phyloP scores from a whole-genome alignment of 1,140 invertebrate species.

The Trinorchestia longiramus region DNA sequence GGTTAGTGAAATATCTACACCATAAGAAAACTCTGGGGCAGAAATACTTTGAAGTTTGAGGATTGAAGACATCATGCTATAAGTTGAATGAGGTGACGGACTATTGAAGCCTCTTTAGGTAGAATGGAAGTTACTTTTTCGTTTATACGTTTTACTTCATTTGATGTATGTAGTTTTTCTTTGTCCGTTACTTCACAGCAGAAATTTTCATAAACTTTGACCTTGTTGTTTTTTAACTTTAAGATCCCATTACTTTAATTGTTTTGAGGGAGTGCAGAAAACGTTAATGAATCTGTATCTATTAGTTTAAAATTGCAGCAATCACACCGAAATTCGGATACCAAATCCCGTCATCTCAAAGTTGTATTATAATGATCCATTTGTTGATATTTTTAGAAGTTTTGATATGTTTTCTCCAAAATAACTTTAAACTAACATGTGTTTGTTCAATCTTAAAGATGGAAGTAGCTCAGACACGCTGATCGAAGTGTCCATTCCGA shows the following conservation, averaged over 20 bases:
- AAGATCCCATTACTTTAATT: not conserved
- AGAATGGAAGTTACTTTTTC: not conserved
- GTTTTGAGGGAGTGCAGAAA: not conserved
- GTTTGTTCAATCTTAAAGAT: not conserved
- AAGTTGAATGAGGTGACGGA: not conserved
- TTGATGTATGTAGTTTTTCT: not conserved
- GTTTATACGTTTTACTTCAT: not conserved
- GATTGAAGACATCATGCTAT: not conserved
- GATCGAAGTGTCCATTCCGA: not conserved
- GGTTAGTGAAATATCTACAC: not conserved
- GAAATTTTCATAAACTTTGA: not conserved
- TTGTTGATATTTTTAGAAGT: not conserved
- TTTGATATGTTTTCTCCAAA: not conserved
- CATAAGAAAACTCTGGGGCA: not conserved
- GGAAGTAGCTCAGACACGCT: not conserved
- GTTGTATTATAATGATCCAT: too few relatives aligned
- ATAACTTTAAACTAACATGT: not conserved
- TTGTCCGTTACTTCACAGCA: not conserved
- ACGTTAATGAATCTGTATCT: not conserved
- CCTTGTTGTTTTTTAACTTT: not conserved
- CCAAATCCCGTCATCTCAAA: not conserved
- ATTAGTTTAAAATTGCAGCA: not conserved
- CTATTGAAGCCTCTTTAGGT: not conserved
- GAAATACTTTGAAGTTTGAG: not conserved
- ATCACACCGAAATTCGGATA: not conserved